These are phyloP conservation scores for Athrips mouffetella DNA, from an alignment of 2,888 invertebrate species.

Conservation along the genomic window DNA sequence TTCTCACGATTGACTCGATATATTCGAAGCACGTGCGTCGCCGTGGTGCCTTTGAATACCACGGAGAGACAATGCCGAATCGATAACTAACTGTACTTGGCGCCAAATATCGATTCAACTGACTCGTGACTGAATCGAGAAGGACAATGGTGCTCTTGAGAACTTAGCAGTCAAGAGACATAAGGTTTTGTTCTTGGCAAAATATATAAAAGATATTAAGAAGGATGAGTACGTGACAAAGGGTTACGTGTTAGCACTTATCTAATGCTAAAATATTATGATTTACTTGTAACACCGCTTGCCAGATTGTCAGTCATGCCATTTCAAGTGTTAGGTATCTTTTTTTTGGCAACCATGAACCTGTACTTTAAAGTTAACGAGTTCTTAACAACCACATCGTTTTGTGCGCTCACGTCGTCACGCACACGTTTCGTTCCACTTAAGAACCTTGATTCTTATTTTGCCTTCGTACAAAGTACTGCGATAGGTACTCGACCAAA, in stretches of 20 bases:
- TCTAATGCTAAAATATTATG: no score
- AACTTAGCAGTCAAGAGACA: conserved; percentile 25
- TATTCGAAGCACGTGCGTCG: conserved; percentile 57
- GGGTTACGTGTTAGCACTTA: no score
- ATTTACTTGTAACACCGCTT: background rate
- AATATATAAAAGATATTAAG: background rate
- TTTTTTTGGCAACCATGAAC: conserved; percentile 3
- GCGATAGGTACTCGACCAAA: background rate
- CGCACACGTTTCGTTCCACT: conserved; percentile 8
- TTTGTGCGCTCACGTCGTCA: background rate
- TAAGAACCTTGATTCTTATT: conserved; percentile 7
- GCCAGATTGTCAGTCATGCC: background rate
- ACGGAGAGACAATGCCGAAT: conserved; percentile 67
- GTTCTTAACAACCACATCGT: conserved; percentile 5
- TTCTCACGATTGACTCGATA: conserved; percentile 61
- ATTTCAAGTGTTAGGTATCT: conserved; percentile 5
- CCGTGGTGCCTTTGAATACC: conserved; percentile 52
- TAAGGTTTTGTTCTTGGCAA: conserved; percentile 3
- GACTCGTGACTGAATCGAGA: conserved; percentile 37
- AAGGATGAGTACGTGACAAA: background rate
- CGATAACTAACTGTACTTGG: conserved; percentile 68
- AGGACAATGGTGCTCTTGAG: conserved; percentile 35
- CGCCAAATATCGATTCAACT: conserved; percentile 57
- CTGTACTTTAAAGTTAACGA: conserved; percentile 1
- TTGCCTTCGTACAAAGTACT: background rate